Base-by-base conservation (phyloP, 64 coral and sea anemone species). In the Montipora cactus region DNA sequence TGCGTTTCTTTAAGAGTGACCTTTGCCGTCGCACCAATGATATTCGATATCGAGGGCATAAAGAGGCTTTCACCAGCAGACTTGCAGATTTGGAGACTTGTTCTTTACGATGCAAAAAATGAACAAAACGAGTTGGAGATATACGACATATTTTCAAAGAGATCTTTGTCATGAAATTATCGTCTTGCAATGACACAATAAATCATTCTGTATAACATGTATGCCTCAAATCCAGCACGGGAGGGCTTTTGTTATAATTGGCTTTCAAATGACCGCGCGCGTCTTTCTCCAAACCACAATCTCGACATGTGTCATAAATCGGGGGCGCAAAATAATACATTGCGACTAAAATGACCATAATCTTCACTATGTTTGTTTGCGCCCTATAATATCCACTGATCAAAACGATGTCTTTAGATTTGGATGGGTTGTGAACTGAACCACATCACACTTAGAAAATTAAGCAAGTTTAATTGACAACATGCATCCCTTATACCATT, bases 181-280 rank as follows among this genome's bases (percentile, higher is more conserved):
- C 76, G 18, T 46, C 16, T 78, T 1, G 76, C 76, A 45, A 13
- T 73, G 1, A 73, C n/a, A 73, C 69, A 73, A 5, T 47, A 2
- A 20, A 13, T 6, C 7, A 6, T 45, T 76, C 25, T 78, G 14
- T 4, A 15, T 13, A 78, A 52, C 14, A 46, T 78, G 7, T 46
- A 46, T 76, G 53, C 61, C 10, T 55, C 52, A 5, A 55, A 55
- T 10, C 10, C 52, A 12, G 13, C 61, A 15, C 61, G 9, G 4
- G 68, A 23, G 16, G 45, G 62, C 22, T 20, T 22, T 50, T 14
- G 55, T 49, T n/a, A 10, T 45, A 23, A 22, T 19, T 13, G 62
- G 12, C 82, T 86, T 86, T 70, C 45, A 51, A 72, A 70, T 71
- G 3, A 71, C 45, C 82, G 82, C 82, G 66, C 61, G 19, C 3